Base-by-base conservation (phyloP, 23 tunicate species). In the Styela clava region DNA sequence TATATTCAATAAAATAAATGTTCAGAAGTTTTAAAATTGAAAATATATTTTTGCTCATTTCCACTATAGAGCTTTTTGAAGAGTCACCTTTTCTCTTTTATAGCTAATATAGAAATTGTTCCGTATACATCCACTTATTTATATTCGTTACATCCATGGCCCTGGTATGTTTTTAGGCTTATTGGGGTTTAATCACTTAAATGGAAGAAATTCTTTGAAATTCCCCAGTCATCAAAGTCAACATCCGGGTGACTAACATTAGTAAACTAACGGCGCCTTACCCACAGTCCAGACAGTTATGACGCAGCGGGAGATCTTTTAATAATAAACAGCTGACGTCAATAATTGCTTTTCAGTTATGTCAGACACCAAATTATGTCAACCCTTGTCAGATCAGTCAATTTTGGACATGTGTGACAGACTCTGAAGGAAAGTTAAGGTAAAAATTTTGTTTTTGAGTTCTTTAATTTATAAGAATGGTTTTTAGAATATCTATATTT, bases 341-440 rank as follows among this genome's bases (percentile, higher is more conserved):
- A 44, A 44, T 44, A 44, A 44, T 44, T 44, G 56, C 56, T 22
- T 71, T 71, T 71, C 77, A 71, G 77, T 21, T 71, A 21, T 71
- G 77, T 32, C 35, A 32, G 16, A 19, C 77, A 26, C 77, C 77
- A 27, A 76, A 76, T 26, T 44, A 76, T 24, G 29, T 37, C 29
- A 71, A 78, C 79, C 94, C 94, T 26, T 89, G 94, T 69, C 65
- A 84, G 25, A 52, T 74, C 22, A 76, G 88, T 35, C 94, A 89
- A 76, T 78, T 29, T 25, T 89, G 94, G 94, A 89, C 94, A 16
- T 89, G 94, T 65, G 70, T 35, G 25, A 67, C 52, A 24, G 94
- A 84, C 22, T 84, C 80, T 27, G 82, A 80, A 21, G 33, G n/a
- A 78, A 62, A 84, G 63, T 69, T 84, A 34, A 84, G 74, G 82